A percentile compares a stretch with the other conserved stretches of the same genome.
Conservation (phyloP, 2,113 vertebrate genomes). For the Columba janthina region DNA sequence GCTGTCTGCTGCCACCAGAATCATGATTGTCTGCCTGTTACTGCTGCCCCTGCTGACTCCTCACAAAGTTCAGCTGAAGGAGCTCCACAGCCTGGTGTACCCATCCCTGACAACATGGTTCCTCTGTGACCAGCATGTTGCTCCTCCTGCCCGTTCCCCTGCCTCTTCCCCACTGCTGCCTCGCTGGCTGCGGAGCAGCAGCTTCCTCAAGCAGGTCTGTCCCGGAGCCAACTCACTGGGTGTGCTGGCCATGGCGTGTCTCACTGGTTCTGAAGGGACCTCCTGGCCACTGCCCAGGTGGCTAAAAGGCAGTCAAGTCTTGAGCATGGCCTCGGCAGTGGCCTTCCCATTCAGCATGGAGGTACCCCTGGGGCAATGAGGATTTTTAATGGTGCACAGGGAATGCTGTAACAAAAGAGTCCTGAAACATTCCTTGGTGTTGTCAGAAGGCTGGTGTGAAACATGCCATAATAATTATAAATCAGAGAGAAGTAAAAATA, state of each 20-base stretch:
- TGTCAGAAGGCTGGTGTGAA: neutral
- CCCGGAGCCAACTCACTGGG: neutral
- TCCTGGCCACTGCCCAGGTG: neutral
- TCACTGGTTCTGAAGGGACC: neutral
- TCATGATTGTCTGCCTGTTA: neutral
- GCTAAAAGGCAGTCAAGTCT: too few species aligned
- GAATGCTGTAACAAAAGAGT: neutral
- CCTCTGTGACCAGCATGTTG: neutral
- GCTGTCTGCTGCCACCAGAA: neutral
- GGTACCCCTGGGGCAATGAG: neutral
- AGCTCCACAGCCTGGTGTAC: neutral
- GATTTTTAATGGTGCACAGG: neutral
- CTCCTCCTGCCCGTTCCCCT: neutral
- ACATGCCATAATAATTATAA: neutral
- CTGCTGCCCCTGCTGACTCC: neutral
- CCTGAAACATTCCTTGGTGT: neutral
- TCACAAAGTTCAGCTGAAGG: neutral
- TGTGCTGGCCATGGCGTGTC: neutral
- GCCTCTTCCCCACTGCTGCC: neutral
- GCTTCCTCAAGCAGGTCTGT: neutral
- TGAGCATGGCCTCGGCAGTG: too few species aligned
- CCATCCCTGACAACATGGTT: neutral
- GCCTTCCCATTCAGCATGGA: too few species aligned
- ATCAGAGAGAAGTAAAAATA: neutral
- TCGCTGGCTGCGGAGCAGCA: neutral